phyloP scores from a whole-genome alignment of 2,888 invertebrate species.

The Athrips mouffetella region DNA sequence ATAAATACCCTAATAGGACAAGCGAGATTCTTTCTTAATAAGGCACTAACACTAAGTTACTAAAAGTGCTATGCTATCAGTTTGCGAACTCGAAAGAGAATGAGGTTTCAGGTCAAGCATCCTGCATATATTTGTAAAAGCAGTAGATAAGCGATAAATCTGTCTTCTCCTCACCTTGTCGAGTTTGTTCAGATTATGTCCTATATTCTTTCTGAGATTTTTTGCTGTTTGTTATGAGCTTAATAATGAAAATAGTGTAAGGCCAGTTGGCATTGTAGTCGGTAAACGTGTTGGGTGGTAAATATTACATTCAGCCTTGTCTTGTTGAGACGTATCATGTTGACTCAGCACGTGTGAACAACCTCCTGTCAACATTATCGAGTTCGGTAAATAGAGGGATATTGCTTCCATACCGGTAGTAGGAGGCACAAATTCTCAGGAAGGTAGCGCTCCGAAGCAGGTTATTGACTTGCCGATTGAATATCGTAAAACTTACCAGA shows the following conservation, averaged over 20 bases:
- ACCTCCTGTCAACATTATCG: constrained; percentile 41
- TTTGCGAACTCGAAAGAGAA: background rate
- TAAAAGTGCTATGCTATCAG: background rate
- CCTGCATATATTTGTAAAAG: background rate
- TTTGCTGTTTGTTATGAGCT: background rate
- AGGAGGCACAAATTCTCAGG: background rate
- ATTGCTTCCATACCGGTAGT: constrained; percentile 22
- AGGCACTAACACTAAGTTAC: background rate
- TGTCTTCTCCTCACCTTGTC: background rate
- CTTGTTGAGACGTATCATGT: constrained; percentile 13
- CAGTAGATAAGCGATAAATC: background rate
- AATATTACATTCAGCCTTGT: constrained; percentile 18
- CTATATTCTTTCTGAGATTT: background rate
- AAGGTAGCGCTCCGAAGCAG: background rate
- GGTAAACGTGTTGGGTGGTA: constrained; percentile 13
- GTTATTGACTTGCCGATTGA: background rate
- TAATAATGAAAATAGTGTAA: constrained; percentile 13
- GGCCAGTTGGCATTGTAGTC: background rate
- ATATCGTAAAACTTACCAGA: too few species aligned
- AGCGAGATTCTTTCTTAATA: background rate
- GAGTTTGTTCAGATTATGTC: constrained; percentile 4
- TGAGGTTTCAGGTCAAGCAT: constrained; percentile 5
- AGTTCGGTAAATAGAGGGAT: constrained; percentile 34
- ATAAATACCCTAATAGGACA: constrained; percentile 19
- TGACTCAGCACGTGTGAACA: constrained; percentile 34